These are phyloP conservation scores for Corythoichthys intestinalis DNA, from an alignment of 2,113 vertebrate genomes.

Conservation along the genomic window DNA sequence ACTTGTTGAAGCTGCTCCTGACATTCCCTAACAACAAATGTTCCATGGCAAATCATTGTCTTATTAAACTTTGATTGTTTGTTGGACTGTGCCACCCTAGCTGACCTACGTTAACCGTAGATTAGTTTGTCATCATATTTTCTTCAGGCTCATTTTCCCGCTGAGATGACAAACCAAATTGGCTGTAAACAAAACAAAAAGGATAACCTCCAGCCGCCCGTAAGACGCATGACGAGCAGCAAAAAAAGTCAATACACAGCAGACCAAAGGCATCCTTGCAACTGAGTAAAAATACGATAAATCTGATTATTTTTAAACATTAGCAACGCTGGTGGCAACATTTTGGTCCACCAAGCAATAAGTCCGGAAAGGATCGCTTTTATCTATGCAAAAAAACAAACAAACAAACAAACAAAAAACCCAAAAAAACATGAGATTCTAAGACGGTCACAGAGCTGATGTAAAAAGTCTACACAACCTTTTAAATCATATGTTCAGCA, in stretches of 20 bases:
- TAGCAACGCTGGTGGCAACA: slow-evolving; percentile 22
- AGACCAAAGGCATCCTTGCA: neutral
- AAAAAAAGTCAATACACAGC: neutral
- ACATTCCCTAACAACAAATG: neutral
- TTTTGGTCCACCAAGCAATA: slow-evolving; percentile 1
- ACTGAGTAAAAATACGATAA: neutral
- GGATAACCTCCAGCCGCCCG: neutral
- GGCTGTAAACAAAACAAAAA: neutral
- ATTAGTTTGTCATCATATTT: slow-evolving; percentile 1
- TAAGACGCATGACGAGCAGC: neutral
- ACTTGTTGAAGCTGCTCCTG: neutral
- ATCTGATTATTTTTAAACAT: slow-evolving; percentile 28
- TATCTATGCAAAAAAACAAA: slow-evolving; percentile 32
- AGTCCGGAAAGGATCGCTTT: slow-evolving; percentile 31
- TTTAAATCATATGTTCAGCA: neutral
- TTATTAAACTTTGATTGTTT: neutral
- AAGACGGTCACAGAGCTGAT: neutral
- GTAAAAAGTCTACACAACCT: neutral
- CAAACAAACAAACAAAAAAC: slow-evolving; percentile 13
- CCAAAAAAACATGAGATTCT: neutral
- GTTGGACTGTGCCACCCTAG: neutral
- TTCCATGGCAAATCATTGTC: neutral
- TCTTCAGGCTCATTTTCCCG: neutral
- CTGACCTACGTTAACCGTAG: neutral
- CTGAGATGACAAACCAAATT: neutral